Evolutionary conservation across 1,140 invertebrate species (phyloP), one percentile per base, ranked within the genome.

Genomic region (Neoseiulus cucumeris): DNA sequence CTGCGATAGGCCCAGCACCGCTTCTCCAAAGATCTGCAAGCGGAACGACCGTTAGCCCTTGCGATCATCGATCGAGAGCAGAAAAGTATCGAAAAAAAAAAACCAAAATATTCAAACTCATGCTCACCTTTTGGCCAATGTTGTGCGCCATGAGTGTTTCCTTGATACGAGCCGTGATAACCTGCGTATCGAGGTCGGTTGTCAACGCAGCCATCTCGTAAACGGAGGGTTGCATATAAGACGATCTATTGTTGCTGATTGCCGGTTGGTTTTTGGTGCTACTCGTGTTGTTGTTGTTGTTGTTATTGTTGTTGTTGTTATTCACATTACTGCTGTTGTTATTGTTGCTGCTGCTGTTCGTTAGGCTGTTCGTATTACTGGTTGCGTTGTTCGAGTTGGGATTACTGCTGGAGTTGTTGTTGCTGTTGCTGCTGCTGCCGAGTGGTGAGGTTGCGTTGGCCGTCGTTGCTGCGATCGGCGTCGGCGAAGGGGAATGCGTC

Each of bases 131-230:
- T 78, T 98, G 94, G 1, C 93, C 93, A 70, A 97, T 92, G 72
- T 97, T 97, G 72, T 97, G 95, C 9, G 92, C 91, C 42, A 97
- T 78, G 0, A 97, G 78, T 0, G 92, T 89, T 75, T 97, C 93
- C 74, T 97, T 98, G 72, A 97, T 95, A 75, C 91, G 91, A 0
- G 90, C 94, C 0, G 93, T 97, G 68, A 97, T 91, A 5, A 86
- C 85, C 74, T 96, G 89, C 0, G 94, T 97, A 74, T 98, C 93
- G 30, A 98, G 80, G 73, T 97, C 92, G 70, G 91, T 89, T 0
- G 92, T 95, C 6, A 96, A 79, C 2, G 92, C 91, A 2, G 91
- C 91, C 85, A 96, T 92, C 76, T 96, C 92, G 74, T 93, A 94
- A 0, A 93, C 89, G 69, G 74, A 75, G 83, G 87, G 70, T 20